A percentile compares a stretch with the other conserved stretches of the same genome.
Conservation (phyloP, 2,888 invertebrate species). For the Lutraria lutraria region DNA sequence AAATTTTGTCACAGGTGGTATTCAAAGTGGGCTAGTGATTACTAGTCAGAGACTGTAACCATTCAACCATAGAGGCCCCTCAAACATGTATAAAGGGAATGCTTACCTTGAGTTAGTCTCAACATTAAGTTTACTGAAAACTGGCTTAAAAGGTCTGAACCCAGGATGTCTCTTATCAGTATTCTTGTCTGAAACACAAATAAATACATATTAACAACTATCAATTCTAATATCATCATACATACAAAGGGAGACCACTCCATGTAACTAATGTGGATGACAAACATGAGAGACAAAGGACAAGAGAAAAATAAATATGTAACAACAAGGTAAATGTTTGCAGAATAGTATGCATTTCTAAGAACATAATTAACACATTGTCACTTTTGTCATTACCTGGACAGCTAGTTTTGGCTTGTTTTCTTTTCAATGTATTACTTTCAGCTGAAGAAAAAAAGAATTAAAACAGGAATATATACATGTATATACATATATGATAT, state of each 20-base stretch:
- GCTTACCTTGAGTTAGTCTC: slow-evolving; percentile 19
- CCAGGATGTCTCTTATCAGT: slow-evolving; percentile 61
- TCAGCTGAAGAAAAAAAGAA: slow-evolving; percentile 26
- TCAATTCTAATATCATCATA: too few relatives aligned
- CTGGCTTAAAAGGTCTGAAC: slow-evolving; percentile 64
- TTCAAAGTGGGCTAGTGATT: too few relatives aligned
- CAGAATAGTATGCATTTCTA: too few relatives aligned
- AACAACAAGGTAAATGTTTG: too few relatives aligned
- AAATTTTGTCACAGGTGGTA: too few relatives aligned
- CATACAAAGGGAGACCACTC: too few relatives aligned
- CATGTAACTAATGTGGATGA: too few relatives aligned
- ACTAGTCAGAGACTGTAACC: too few relatives aligned
- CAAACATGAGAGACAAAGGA: too few relatives aligned
- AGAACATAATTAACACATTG: neutral
- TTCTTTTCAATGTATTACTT: slow-evolving; percentile 23
- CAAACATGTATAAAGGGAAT: neutral
- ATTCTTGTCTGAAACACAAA: slow-evolving; percentile 42
- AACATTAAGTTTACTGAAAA: slow-evolving; percentile 31
- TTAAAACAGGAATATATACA: neutral
- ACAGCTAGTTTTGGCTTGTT: slow-evolving; percentile 40
- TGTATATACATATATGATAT: too few relatives aligned
- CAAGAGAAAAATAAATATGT: too few relatives aligned
- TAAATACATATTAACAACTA: neutral
- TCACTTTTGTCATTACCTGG: slow-evolving; percentile 44
- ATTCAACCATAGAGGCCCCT: too few relatives aligned